Conservation (phyloP, 2,888 invertebrate genomes). For the Archaeoteleia sp. region DNA sequence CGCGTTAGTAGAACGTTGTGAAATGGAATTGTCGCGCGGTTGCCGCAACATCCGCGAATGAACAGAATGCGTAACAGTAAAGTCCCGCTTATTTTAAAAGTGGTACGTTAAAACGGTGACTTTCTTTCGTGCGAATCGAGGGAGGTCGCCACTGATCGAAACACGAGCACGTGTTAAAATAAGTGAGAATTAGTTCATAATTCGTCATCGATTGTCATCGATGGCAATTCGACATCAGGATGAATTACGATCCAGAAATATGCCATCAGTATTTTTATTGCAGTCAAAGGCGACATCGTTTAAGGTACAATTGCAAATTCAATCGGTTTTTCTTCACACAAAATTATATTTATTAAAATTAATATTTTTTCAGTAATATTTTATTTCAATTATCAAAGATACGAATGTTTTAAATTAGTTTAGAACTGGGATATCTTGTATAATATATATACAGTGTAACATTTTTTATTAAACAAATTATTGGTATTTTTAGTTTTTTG, state of each 20-base stretch:
- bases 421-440: no score
- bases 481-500: no score
- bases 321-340: slow-evolving; percentile 1
- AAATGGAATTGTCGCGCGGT: slow-evolving; percentile 3
- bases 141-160: background rate
- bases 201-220: no score
- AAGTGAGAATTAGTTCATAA: no score
- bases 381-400: background rate
- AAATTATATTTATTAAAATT: no score
- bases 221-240: slow-evolving; percentile 54
- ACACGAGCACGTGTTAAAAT: slow-evolving; percentile 3
- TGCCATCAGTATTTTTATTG: slow-evolving; percentile 71
- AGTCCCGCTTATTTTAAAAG: background rate
- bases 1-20: slow-evolving; percentile 2
- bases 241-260: slow-evolving; percentile 69
- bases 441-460: no score
- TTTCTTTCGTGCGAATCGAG: background rate
- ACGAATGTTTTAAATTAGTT: no score
- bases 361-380: slow-evolving; percentile 8
- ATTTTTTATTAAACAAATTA: no score
- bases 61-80: background rate
- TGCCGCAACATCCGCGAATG: slow-evolving; percentile 5
- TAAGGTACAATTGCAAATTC: slow-evolving; percentile 65
- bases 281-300: slow-evolving; percentile 69
- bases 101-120: background rate